Base-by-base conservation (phyloP, 1,140 invertebrate genomes). In the Cydia pomonella region DNA sequence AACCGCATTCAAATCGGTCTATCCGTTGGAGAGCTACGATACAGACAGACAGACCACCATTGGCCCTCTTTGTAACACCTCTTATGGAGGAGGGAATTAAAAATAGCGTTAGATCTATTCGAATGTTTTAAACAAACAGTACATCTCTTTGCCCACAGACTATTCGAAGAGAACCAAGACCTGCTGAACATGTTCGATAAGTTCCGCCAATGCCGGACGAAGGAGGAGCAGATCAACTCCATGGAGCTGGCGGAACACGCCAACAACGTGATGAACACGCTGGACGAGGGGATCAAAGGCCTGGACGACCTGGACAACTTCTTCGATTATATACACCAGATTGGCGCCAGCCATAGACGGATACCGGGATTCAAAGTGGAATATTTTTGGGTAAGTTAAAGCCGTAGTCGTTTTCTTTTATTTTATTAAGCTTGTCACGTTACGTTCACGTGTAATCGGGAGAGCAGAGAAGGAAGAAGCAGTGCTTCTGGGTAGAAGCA, bases 121-220 rank as follows among this genome's bases (percentile, higher is more conserved):
- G 1, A 27, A 27, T 27, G 3, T 2, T 27, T 27, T 27, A 3
- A 6, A 9, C 38, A 9, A 41, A 6, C 38, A 41, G 5, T 41
- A 41, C 25, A 27, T 29, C n/a, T 9, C 23, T 5, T 81, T 25
- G 75, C 62, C 41, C 91, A 4, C 94, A 98, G 97, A 89, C 93
- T 98, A 79, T 98, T 98, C 89, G 97, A 98, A 88, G 96, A 97
- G 76, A 96, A 98, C 83, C 91, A 94, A 73, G 97, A 98, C 73
- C 93, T 98, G 5, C 93, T 97, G 21, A 93, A 95, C 27, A 95
- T 98, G 89, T 98, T 98, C 88, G 94, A 95, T 69, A 97, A 97
- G 90, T 97, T 98, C 84, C 95, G 95, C 64, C 94, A 96, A 72
- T 93, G 97, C 77, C 95, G 95, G 79, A 97, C 97, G 27, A 95